Conservation (phyloP, 1,140 invertebrate genomes). For the Penaeus chinensis region DNA sequence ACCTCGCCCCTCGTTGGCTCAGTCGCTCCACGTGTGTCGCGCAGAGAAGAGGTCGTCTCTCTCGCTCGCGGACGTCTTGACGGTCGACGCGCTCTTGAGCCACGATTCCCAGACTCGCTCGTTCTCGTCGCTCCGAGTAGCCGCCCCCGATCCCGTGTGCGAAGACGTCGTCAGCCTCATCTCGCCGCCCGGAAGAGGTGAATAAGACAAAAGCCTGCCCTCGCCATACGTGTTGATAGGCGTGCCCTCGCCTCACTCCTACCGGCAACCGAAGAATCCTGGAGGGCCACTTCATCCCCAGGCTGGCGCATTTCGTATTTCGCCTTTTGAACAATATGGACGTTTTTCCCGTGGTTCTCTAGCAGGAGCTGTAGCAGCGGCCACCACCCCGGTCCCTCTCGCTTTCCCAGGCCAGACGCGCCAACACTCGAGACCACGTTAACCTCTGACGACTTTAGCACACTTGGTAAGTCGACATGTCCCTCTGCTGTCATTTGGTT, state of each 20-base stretch:
- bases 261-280: conserved; percentile 43
- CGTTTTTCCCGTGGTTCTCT: conserved; percentile 53
- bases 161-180: too few relatives aligned
- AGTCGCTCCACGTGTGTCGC: conserved; percentile 52
- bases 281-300: conserved; percentile 48
- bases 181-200: neutral
- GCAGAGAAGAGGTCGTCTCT: conserved; percentile 11
- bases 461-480: too few relatives aligned
- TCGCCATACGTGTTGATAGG: neutral
- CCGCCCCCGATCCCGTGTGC: too few relatives aligned
- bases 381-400: neutral
- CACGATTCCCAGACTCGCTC: too few relatives aligned
- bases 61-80: neutral
- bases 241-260: conserved; percentile 4
- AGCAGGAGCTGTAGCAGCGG: conserved; percentile 44
- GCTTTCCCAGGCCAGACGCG: neutral
- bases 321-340: conserved; percentile 53
- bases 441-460: neutral
- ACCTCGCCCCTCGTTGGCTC: neutral
- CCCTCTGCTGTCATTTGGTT: too few relatives aligned
- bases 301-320: conserved; percentile 43
- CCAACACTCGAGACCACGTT: neutral
- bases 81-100: conserved; percentile 11
- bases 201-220: neutral
- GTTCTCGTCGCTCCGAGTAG: too few relatives aligned